A percentile compares a stretch with the other conserved stretches of the same genome.
These are phyloP conservation scores for Promerops cafer DNA, from an alignment of 2,113 vertebrate genomes.

Conservation along the genomic window DNA sequence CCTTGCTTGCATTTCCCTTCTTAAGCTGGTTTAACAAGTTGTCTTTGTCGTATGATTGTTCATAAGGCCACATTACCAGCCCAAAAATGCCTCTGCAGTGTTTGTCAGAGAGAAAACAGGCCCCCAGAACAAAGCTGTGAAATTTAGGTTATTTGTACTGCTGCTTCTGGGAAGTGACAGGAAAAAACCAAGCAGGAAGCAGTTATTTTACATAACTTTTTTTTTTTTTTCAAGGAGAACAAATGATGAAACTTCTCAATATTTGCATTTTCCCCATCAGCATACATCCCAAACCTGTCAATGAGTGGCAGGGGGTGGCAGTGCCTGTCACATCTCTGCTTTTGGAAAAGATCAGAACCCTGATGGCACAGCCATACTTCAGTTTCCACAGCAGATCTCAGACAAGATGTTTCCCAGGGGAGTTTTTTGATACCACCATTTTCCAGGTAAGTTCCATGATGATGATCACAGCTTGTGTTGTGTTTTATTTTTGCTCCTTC, in stretches of 20 bases:
- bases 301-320: background rate
- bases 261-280: background rate
- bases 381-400: background rate
- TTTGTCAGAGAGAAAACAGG: background rate
- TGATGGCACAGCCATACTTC: background rate
- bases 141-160: background rate
- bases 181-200: background rate
- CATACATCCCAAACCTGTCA: background rate
- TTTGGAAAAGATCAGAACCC: background rate
- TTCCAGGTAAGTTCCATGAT: background rate
- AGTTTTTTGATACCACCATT: background rate
- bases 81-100: background rate
- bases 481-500: background rate
- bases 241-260: slow-evolving; percentile 20
- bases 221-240: background rate
- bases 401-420: background rate
- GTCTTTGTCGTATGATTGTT: fast-evolving
- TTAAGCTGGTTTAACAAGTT: background rate
- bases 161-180: background rate
- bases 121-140: background rate
- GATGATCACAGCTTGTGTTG: background rate
- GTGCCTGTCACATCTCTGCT: background rate
- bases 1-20: background rate
- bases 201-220: background rate
- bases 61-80: background rate